A percentile compares a stretch with the other conserved stretches of the same genome.
Evolutionary conservation across 2,888 invertebrate species (phyloP).

Genomic region (Eupithecia pulchellata): DNA sequence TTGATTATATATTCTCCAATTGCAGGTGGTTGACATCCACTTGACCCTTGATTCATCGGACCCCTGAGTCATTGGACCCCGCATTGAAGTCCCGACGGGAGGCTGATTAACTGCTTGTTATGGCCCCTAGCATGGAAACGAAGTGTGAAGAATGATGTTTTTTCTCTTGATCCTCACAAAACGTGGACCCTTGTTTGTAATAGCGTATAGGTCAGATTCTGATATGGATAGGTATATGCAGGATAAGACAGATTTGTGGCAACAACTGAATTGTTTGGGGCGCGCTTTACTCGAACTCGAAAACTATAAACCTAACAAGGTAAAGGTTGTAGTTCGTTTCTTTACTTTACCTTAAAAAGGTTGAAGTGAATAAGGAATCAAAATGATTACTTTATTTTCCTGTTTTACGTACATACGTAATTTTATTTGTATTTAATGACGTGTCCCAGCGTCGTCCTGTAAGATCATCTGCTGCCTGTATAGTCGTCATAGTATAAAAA

Average conservation of each 20-base stretch:
- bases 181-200: background rate
- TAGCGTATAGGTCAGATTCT: background rate
- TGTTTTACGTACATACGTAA: too few species aligned
- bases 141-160: background rate
- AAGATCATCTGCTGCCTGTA: too few species aligned
- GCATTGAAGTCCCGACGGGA: background rate
- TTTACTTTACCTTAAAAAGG: too few species aligned
- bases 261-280: too few species aligned
- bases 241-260: background rate
- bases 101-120: background rate
- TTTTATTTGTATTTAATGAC: too few species aligned
- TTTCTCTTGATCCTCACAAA: background rate
- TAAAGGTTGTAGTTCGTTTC: too few species aligned
- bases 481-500: too few species aligned
- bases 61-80: background rate
- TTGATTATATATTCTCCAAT: background rate
- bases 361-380: too few species aligned
- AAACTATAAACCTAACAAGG: too few species aligned
- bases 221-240: background rate
- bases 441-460: too few species aligned
- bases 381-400: too few species aligned
- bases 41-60: constrained; percentile 10
- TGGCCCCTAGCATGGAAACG: background rate
- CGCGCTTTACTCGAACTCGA: too few species aligned
- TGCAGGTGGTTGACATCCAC: constrained; percentile 18